A percentile compares a stretch with the other conserved stretches of the same genome.
phyloP scores from a whole-genome alignment of 2,888 invertebrate genomes.

The Arge pagana region DNA sequence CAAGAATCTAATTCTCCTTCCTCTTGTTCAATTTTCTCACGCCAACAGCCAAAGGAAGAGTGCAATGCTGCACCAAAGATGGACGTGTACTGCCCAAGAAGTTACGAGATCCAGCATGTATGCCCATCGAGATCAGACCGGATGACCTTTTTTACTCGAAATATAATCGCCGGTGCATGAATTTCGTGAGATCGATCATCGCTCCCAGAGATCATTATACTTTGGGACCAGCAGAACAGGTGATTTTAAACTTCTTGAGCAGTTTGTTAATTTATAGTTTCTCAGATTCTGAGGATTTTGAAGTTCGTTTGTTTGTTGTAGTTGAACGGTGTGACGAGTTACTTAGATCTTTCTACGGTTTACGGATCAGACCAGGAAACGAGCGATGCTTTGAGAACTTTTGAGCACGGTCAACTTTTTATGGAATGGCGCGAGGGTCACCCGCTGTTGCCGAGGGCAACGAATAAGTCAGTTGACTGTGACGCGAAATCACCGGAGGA shows the following conservation, averaged over 20 bases:
- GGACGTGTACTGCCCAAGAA: constrained; percentile 54
- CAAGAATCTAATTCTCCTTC: too few relatives aligned
- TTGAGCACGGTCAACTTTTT: constrained; percentile 58
- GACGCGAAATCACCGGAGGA: constrained; percentile 33
- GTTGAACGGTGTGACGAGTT: constrained; percentile 55
- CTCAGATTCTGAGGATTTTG: neutral
- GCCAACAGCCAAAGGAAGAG: constrained; percentile 47
- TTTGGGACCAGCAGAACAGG: constrained; percentile 65
- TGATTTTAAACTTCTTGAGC: constrained; percentile 36
- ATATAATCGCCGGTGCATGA: constrained; percentile 63
- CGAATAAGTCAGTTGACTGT: constrained; percentile 47
- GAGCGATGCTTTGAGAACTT: constrained; percentile 56
- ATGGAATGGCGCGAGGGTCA: constrained; percentile 53
- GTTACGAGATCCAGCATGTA: constrained; percentile 63
- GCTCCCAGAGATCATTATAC: constrained; percentile 63
- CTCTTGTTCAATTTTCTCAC: constrained; percentile 1
- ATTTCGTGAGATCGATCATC: constrained; percentile 66
- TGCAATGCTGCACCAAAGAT: constrained; percentile 63
- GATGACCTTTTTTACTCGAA: constrained; percentile 62
- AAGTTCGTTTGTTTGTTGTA: constrained; percentile 23
- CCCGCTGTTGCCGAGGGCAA: constrained; percentile 58
- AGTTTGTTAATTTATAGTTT: neutral
- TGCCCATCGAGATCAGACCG: constrained; percentile 64
- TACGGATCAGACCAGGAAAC: constrained; percentile 60
- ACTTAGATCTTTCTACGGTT: constrained; percentile 62